Conservation (phyloP, 2,797 vertebrate species). For the Xenops minutus region DNA sequence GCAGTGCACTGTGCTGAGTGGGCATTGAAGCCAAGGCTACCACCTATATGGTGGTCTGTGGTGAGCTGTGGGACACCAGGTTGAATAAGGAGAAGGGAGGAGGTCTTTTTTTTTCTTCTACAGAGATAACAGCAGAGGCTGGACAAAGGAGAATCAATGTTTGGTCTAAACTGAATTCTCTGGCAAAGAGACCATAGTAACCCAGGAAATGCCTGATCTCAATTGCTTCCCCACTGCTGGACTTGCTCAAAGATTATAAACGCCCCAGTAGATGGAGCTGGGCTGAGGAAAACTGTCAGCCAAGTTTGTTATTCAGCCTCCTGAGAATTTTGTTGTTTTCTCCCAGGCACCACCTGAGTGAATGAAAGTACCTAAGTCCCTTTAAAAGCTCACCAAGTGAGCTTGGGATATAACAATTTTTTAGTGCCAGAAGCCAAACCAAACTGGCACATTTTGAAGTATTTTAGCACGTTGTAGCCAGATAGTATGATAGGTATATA, state of each 20-base stretch:
- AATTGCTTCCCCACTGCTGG: neutral
- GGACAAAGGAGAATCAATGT: neutral
- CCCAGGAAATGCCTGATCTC: neutral
- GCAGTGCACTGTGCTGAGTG: neutral
- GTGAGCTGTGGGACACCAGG: neutral
- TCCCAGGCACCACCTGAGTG: neutral
- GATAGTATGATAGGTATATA: neutral
- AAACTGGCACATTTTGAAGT: neutral
- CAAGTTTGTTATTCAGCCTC: neutral
- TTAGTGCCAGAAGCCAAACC: neutral
- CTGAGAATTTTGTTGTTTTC: neutral
- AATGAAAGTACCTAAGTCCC: neutral
- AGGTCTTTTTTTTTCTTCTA: neutral
- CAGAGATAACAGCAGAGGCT: neutral
- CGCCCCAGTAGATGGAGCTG: neutral
- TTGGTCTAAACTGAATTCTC: neutral
- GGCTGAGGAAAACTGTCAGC: neutral
- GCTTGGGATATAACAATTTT: neutral
- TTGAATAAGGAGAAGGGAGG: neutral
- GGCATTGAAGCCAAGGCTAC: neutral
- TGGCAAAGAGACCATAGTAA: neutral
- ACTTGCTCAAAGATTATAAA: neutral
- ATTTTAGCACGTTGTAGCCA: neutral
- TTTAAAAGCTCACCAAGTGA: accelerated
- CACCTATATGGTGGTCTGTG: neutral